Evolutionary conservation across 2,113 vertebrate genomes (phyloP), one percentile per base, ranked within the genome.

Genomic region (Verasper variegatus): DNA sequence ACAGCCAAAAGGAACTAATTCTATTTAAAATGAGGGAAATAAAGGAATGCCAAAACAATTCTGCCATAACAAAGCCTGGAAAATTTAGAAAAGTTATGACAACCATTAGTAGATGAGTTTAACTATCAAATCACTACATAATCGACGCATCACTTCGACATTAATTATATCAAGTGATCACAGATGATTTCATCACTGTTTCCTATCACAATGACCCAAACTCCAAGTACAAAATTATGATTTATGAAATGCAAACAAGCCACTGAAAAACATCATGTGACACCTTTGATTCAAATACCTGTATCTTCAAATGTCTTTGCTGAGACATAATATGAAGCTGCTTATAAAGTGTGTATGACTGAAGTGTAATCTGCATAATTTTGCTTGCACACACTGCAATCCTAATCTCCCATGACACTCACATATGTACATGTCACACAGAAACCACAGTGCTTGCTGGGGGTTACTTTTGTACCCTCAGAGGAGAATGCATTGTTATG

Each of bases 401-500:
- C 37, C 61, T 59, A 45, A 70, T 71, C 69, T 66, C 24, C 47
- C 5, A 26, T 58, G 67, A 79, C 24, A 14, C 45, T 54, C 62
- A 68, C 15, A 23, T 42, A 75, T 42, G 51, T 78, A 65, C 15
- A 60, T 26, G 65, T 74, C 56, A 76, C 63, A 71, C 1, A 66
- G 47, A 74, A 64, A 72, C 51, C 40, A 68, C 51, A 57, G 35
- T 49, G 54, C 47, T 67, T 66, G 51, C 45, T 20, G 42, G 21
- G 35, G 71, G 40, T 68, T 61, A 69, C 21, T 37, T 57, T 66
- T 74, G 64, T 54, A 58, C 20, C 78, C 70, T 73, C 59, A 40
- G 54, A 81, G 84, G 72, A 68, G 35, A 69, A 81, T 13, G 14
- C 76, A 85, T 81, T 89, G 82, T 90, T 78, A 64, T 69, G 61